Evolutionary conservation across 2,797 vertebrate genomes (phyloP).

Genomic region (Peromyscus attwateri): DNA sequence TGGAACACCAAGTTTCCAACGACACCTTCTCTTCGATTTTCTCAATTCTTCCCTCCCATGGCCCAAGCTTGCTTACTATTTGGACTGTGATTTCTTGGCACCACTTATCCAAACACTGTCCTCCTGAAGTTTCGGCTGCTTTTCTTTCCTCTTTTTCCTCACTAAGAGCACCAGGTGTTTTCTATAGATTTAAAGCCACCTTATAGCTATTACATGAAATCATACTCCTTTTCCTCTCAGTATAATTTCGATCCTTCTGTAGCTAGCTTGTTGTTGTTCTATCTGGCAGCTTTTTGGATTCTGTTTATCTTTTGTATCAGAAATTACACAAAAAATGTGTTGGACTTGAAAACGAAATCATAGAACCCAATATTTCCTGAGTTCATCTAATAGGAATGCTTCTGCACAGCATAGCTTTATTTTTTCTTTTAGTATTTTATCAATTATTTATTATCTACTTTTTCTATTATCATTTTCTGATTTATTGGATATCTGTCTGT

Average conservation of each 20-base stretch:
- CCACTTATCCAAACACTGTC: conserved; percentile 1
- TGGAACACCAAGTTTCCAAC: background rate
- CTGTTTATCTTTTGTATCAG: background rate
- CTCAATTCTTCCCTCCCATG: background rate
- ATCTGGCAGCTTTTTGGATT: conserved; percentile 2
- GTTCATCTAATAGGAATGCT: background rate
- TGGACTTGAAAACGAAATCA: background rate
- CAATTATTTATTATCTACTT: background rate
- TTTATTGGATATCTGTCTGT: background rate
- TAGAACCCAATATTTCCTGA: background rate
- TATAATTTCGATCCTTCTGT: background rate
- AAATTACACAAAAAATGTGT: conserved; percentile 12
- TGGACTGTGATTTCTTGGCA: background rate
- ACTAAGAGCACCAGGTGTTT: background rate
- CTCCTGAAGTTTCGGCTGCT: background rate
- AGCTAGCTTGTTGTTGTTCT: background rate
- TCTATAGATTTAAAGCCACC: background rate
- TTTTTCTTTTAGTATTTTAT: conserved; percentile 45
- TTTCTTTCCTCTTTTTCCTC: background rate
- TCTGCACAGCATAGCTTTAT: background rate
- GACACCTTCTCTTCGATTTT: background rate
- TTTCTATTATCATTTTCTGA: background rate
- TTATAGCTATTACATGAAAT: background rate
- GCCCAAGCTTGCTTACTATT: background rate
- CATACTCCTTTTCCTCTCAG: background rate